Evolutionary conservation across 2,888 invertebrate genomes (phyloP).

Genomic region (Alviniconcha strummeri): DNA sequence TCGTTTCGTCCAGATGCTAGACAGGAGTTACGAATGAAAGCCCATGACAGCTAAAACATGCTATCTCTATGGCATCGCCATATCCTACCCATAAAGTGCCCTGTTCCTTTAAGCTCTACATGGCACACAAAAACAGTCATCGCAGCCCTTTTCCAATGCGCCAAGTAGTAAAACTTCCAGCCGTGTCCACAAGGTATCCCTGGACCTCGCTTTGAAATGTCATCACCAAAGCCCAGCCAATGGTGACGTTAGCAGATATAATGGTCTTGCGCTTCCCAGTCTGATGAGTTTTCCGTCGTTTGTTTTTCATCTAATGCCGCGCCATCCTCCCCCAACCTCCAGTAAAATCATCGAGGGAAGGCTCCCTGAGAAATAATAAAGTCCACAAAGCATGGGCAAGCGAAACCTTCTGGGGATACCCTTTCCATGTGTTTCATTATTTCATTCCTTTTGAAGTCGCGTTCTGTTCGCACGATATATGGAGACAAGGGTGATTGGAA

Average conservation of each 20-base stretch:
- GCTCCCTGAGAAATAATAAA: conserved; percentile 6
- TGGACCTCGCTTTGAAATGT: background rate
- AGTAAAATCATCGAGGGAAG: no score
- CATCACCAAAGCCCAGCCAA: conserved; percentile 1
- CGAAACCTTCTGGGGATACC: conserved; percentile 1
- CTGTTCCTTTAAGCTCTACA: no score
- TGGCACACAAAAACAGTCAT: no score
- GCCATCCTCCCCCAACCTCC: background rate
- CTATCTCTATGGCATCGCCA: no score
- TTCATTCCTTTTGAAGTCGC: conserved; percentile 18
- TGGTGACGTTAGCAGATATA: background rate
- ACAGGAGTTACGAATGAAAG: no score
- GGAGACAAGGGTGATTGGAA: background rate
- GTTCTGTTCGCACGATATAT: background rate
- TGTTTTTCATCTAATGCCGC: conserved; percentile 23
- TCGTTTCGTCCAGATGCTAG: no score
- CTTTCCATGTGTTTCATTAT: conserved; percentile 18
- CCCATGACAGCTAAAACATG: no score
- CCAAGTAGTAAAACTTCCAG: background rate
- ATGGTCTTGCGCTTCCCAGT: background rate
- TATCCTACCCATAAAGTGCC: no score
- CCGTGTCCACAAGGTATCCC: background rate
- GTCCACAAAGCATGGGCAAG: background rate
- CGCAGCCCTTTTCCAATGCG: no score
- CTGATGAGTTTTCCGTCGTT: conserved; percentile 13